Conservation (phyloP, 2,797 vertebrate genomes). For the Rhyacichthys aspro region DNA sequence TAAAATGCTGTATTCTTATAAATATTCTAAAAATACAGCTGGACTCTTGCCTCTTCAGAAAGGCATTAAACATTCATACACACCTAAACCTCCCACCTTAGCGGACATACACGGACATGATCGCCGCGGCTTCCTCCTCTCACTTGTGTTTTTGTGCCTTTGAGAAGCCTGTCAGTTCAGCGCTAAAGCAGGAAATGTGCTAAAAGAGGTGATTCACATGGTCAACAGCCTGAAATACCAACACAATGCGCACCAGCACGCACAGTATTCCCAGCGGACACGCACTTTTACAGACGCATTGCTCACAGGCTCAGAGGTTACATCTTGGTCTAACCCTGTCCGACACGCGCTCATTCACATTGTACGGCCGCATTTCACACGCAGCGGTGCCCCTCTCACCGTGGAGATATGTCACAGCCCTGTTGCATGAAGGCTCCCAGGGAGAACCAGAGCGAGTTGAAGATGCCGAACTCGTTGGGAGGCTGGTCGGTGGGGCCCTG, state of each 20-base stretch:
- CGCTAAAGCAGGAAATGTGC: slow-evolving; percentile 29
- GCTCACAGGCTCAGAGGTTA: slow-evolving; percentile 20
- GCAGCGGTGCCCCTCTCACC: slow-evolving; percentile 79
- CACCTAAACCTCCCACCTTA: slow-evolving; percentile 55
- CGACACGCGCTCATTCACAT: slow-evolving; percentile 15
- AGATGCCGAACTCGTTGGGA: slow-evolving; percentile 99
- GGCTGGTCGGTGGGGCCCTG: slow-evolving; percentile 93
- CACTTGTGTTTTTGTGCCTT: slow-evolving; percentile 29
- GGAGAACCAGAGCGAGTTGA: slow-evolving; percentile 99
- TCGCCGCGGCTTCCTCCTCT: slow-evolving; percentile 38
- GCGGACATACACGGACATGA: slow-evolving; percentile 34
- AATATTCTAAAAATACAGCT: slow-evolving; percentile 83
- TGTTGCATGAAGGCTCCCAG: slow-evolving; percentile 99
- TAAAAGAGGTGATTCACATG: slow-evolving; percentile 44
- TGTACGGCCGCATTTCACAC: slow-evolving; percentile 25
- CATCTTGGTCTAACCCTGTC: slow-evolving; percentile 16
- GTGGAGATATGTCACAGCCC: slow-evolving; percentile 99
- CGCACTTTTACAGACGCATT: slow-evolving; percentile 25
- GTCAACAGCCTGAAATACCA: slow-evolving; percentile 49
- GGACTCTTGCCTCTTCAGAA: slow-evolving; percentile 63
- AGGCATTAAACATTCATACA: slow-evolving; percentile 76
- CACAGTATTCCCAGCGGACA: slow-evolving; percentile 13
- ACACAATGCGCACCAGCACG: slow-evolving; percentile 25
- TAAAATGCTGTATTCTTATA: slow-evolving; percentile 82
- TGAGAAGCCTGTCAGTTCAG: slow-evolving; percentile 23